phyloP scores from a whole-genome alignment of 2,888 invertebrate species.

The Molorchus minor region DNA sequence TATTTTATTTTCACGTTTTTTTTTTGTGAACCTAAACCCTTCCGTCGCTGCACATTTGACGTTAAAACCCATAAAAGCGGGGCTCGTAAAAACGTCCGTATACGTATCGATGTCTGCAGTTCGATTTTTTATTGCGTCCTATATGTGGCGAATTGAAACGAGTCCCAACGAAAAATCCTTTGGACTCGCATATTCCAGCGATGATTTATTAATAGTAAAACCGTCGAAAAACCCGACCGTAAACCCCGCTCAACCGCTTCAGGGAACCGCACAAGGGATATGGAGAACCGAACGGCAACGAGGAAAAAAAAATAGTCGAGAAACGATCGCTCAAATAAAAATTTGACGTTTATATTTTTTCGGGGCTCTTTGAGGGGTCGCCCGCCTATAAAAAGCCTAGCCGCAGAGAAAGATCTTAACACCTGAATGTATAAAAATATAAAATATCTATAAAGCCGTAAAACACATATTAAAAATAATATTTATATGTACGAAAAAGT shows the following conservation, averaged over 20 bases:
- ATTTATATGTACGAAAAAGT: slow-evolving; percentile 63
- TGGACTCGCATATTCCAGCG: neutral
- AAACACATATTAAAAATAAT: slow-evolving; percentile 65
- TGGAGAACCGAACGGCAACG: neutral
- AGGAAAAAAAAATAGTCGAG: slow-evolving; percentile 27
- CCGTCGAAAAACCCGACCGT: slow-evolving; percentile 31
- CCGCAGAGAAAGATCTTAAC: slow-evolving; percentile 62
- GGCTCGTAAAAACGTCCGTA: slow-evolving; percentile 22
- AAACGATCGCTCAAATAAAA: slow-evolving; percentile 50
- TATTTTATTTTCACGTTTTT: too few species aligned
- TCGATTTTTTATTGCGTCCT: slow-evolving; percentile 14
- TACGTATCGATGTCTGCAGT: neutral
- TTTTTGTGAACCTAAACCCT: too few species aligned
- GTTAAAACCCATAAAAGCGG: neutral
- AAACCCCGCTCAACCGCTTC: slow-evolving; percentile 35
- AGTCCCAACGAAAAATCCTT: slow-evolving; percentile 14
- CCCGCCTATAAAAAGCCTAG: slow-evolving; percentile 54
- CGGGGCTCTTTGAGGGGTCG: slow-evolving; percentile 45
- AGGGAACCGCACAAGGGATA: slow-evolving; percentile 30
- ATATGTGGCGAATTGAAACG: slow-evolving; percentile 12
- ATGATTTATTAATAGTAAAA: slow-evolving; percentile 22
- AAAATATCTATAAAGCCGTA: slow-evolving; percentile 65
- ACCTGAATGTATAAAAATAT: slow-evolving; percentile 64
- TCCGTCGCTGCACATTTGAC: too few species aligned
- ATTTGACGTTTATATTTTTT: slow-evolving; percentile 58